phyloP scores from a whole-genome alignment of 2,888 invertebrate species.

The Rotaria socialis region DNA sequence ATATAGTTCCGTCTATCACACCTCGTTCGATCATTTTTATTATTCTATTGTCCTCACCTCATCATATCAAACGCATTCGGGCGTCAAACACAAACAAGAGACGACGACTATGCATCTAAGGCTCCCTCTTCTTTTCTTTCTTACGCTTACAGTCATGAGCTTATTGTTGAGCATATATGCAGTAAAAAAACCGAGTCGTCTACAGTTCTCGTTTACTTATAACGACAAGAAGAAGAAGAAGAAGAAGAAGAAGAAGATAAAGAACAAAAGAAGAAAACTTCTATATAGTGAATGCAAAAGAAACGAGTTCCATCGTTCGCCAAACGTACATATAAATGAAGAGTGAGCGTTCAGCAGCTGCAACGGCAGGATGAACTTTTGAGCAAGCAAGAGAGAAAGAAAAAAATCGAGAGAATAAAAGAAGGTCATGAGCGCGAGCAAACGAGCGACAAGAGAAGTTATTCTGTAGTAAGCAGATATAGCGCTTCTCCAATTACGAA shows the following conservation, averaged over 20 bases:
- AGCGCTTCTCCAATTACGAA: slow-evolving; percentile 32
- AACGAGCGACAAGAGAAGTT: slow-evolving; percentile 18
- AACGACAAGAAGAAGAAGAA: not conserved
- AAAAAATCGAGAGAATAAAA: not conserved
- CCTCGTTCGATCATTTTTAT: slow-evolving; percentile 15
- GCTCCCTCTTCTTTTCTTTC: not conserved
- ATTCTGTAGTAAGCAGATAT: slow-evolving; percentile 12
- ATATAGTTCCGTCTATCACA: slow-evolving; percentile 24
- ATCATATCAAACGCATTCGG: slow-evolving; percentile 29
- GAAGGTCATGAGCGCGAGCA: slow-evolving; percentile 21
- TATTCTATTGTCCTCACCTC: slow-evolving; percentile 32
- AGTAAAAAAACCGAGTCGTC: not conserved
- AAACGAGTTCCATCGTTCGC: not conserved
- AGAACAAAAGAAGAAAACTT: slow-evolving; percentile 1
- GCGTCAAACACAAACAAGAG: slow-evolving; percentile 29
- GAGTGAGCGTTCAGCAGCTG: slow-evolving; percentile 16
- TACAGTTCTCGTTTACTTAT: not conserved
- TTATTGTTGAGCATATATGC: not conserved
- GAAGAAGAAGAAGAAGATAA: not conserved
- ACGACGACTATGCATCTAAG: not conserved
- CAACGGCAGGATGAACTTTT: slow-evolving; percentile 25
- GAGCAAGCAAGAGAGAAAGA: slow-evolving; percentile 8
- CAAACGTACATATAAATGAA: not conserved
- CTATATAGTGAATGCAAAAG: not conserved
- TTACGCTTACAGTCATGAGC: not conserved